Conservation (phyloP, 1,140 invertebrate genomes). For the Drosophila insularis region DNA sequence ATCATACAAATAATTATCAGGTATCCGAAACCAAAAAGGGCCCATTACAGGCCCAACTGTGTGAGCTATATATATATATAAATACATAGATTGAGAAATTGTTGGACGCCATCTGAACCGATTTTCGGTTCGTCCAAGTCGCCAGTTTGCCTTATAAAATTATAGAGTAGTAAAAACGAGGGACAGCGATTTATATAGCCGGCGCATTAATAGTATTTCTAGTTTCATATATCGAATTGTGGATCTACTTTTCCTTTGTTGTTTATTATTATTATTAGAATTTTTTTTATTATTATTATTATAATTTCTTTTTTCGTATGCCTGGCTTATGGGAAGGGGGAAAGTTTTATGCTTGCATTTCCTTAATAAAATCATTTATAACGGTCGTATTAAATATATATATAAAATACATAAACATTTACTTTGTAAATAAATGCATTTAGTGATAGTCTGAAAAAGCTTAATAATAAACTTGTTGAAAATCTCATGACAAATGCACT, state of each 20-base stretch:
- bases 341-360: conserved; percentile 54
- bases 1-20: conserved; percentile 32
- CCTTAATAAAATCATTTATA: conserved; percentile 24
- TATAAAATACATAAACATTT: conserved; percentile 17
- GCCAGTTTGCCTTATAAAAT: conserved; percentile 6
- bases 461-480: conserved; percentile 52
- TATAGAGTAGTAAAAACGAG: not conserved
- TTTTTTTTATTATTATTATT: not conserved
- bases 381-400: conserved; percentile 27
- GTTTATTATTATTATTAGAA: not conserved
- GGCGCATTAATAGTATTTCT: conserved; percentile 8
- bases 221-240: conserved; percentile 5
- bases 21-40: conserved; percentile 65
- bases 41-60: not conserved
- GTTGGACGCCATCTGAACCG: not conserved
- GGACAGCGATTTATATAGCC: conserved; percentile 2
- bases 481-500: conserved; percentile 31
- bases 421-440: conserved; percentile 68
- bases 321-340: not conserved
- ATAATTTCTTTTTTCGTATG: not conserved
- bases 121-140: not conserved
- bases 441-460: conserved; percentile 32
- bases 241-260: not conserved
- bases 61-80: not conserved
- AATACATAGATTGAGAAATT: not conserved